Evolutionary conservation across 2,797 vertebrate species (phyloP).

Genomic region (Sebastiscus tertius): DNA sequence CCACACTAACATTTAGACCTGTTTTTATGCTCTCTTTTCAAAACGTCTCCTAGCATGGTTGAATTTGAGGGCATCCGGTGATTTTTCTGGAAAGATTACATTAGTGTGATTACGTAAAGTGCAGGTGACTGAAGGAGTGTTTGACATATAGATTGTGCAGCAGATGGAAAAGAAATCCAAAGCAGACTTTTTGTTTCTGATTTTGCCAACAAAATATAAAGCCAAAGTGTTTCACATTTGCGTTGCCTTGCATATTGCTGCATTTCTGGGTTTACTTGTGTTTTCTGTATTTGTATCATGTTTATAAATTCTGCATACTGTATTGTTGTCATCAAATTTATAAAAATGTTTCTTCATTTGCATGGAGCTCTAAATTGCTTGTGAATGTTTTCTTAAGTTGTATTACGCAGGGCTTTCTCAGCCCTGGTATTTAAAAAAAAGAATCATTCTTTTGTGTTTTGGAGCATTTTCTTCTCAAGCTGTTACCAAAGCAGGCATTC

Average conservation of each 20-base stretch:
- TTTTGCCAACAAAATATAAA: too few relatives aligned
- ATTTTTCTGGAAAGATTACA: too few relatives aligned
- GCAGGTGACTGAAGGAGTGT: too few relatives aligned
- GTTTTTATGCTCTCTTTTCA: too few relatives aligned
- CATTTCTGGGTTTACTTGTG: background rate
- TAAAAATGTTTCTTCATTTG: background rate
- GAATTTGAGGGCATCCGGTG: too few relatives aligned
- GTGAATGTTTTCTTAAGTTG: background rate
- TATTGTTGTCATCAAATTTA: background rate
- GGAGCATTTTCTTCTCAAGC: background rate
- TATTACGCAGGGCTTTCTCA: background rate
- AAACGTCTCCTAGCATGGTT: too few relatives aligned
- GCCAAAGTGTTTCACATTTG: background rate
- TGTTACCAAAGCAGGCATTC: background rate
- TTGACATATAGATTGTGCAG: too few relatives aligned
- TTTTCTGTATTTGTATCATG: background rate
- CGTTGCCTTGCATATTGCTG: background rate
- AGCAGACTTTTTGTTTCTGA: too few relatives aligned
- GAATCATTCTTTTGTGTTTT: background rate
- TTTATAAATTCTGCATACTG: background rate
- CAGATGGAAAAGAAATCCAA: too few relatives aligned
- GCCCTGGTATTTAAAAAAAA: background rate
- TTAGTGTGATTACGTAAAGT: too few relatives aligned
- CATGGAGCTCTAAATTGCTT: background rate
- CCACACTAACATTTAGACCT: too few relatives aligned